Evolutionary conservation across 2,888 invertebrate species (phyloP), one percentile per base, ranked within the genome.

Genomic region (Heteropelma amictum): DNA sequence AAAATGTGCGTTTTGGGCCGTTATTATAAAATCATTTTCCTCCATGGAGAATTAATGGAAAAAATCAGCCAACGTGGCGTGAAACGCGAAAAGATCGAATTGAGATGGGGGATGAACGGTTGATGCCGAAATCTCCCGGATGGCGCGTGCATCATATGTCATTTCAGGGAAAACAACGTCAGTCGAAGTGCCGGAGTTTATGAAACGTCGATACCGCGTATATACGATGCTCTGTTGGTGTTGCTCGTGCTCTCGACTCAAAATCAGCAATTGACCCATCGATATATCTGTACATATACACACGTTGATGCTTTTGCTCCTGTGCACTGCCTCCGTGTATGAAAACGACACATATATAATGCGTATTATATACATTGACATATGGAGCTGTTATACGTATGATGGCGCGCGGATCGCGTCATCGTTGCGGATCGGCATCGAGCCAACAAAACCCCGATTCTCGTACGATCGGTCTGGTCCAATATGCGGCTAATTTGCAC

Each of bases 401-500:
- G 40, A 28, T 35, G 19, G 40, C 28, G 40, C 56, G 56, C 40
- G 28, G 28, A 38, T 1, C 35, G 45, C 12, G 54, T 63, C 33
- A 58, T 69, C 70, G 73, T 23, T 73, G 73, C 65, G 79, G 79
- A 80, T 80, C 80, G 81, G 81, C 78, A 81, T 56, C 64, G 78
- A 72, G 79, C 82, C 84, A 85, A 85, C 84, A 86, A 86, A 86
- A 87, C 85, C 80, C 83, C 84, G 87, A 71, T 65, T 76, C 86
- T 83, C 85, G 84, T 85, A 83, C 82, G 84, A 83, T 68, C 68
- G 68, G 26, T 14, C 84, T 82, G 81, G 83, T 78, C 87, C 88
- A 88, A 89, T 89, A 88, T 88, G 85, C 85, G 87, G 86, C 88
- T 88, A 88, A 88, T 88, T 89, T 89, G 88, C 88, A 88, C 88